Conservation (phyloP, 2,797 vertebrate species). For the Eulemur coronatus region DNA sequence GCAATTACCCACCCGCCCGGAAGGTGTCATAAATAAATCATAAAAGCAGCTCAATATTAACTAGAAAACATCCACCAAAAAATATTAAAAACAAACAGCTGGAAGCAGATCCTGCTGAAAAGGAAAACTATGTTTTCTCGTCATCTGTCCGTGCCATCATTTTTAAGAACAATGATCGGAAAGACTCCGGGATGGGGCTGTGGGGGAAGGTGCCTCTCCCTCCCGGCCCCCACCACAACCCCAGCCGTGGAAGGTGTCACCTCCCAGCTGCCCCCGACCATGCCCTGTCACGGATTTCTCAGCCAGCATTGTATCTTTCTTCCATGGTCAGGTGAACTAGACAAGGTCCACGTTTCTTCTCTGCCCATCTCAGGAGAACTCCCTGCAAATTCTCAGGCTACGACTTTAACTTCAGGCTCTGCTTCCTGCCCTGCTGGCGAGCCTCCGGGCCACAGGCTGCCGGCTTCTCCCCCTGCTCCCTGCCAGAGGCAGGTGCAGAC, state of each 20-base stretch:
- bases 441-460: not conserved
- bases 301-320: not conserved
- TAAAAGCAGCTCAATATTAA: not conserved
- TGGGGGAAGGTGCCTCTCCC: not conserved
- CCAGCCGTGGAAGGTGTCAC: not conserved
- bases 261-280: not conserved
- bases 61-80: not conserved
- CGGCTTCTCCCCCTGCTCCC: fast-evolving
- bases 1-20: fast-evolving
- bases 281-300: not conserved
- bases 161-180: not conserved
- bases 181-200: not conserved
- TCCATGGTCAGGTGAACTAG: no score
- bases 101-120: not conserved
- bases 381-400: not conserved
- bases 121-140: not conserved
- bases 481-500: not conserved
- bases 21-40: fast-evolving
- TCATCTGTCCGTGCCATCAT: no score
- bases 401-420: fast-evolving
- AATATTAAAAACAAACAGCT: not conserved
- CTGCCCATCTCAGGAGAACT: fast-evolving
- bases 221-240: not conserved
- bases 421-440: fast-evolving
- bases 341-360: no score